These are phyloP conservation scores for Hypsopygia costalis DNA, from an alignment of 2,888 invertebrate species.

Conservation along the genomic window DNA sequence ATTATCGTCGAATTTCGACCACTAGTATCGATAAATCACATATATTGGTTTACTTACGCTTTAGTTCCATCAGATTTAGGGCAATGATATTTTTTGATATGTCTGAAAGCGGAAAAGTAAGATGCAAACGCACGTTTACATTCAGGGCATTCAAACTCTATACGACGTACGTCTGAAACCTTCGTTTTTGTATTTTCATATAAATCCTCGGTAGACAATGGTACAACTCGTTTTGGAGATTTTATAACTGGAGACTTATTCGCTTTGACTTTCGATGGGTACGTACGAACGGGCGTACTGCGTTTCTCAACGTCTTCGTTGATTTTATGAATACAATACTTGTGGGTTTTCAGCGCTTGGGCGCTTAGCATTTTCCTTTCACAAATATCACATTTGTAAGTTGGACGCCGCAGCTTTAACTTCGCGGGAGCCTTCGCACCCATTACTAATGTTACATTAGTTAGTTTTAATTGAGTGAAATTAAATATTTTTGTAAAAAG, in stretches of 20 bases:
- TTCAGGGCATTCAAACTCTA: slow-evolving; percentile 51
- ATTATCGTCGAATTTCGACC: no score
- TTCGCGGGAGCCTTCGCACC: slow-evolving; percentile 42
- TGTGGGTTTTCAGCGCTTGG: slow-evolving; percentile 40
- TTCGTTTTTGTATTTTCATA: neutral
- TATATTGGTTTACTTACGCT: slow-evolving; percentile 47
- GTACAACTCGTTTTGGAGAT: no score
- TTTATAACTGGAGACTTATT: no score
- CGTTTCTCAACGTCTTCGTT: no score
- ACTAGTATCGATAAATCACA: no score
- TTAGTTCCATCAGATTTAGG: slow-evolving; percentile 28
- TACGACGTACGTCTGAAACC: slow-evolving; percentile 16
- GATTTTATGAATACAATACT: slow-evolving; percentile 10
- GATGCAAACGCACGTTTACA: slow-evolving; percentile 38
- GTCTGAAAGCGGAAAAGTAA: slow-evolving; percentile 45
- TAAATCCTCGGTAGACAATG: no score
- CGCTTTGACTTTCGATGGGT: no score
- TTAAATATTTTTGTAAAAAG: no score
- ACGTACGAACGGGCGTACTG: no score
- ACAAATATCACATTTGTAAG: slow-evolving; percentile 46
- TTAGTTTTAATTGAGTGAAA: neutral
- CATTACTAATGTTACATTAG: slow-evolving; percentile 34
- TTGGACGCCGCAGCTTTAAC: slow-evolving; percentile 32
- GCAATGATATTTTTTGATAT: slow-evolving; percentile 53
- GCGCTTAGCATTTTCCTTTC: slow-evolving; percentile 36